Base-by-base conservation (phyloP, 2,888 invertebrate species). In the Oasisia sp. region DNA sequence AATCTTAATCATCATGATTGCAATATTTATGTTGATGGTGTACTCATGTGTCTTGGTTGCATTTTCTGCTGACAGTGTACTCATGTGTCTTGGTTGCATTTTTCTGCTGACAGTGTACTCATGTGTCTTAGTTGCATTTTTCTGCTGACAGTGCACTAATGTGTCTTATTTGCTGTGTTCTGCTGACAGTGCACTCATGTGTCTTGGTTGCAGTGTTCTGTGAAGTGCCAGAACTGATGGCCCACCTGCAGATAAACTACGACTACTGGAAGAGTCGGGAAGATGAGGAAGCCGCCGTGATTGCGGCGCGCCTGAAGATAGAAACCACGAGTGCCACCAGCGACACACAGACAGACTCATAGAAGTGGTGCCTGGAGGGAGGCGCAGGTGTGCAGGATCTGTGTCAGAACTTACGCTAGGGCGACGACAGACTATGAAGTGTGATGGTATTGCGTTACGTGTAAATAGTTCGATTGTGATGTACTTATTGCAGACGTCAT, bases 221-320 rank as follows among this genome's bases (percentile, higher is more conserved):
- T 95, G 98, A 99, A 96, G 98, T 99, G 97, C 99, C 99, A 0
- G 98, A 99, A 96, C 97, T 99, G 94, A 97, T 99, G 94, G 97
- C 97, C 27, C 97, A 98, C 96, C 98, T 99, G 97, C 97, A 98
- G 94, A 97, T 97, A 95, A 99, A 99, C 97, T 98, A 99, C 97
- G 97, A 98, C 92, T 98, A 98, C 96, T 99, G 99, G 99, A 98
- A 98, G 95, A 98, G 98, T 38, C 94, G 94, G 91, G 93, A 94
- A 91, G 92, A 93, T 32, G 91, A 74, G 9, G 90, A 91, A 74
- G 91, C 89, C n/a, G 50, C 11, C 50, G 91, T 74, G 74, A 74
- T 74, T 74, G 74, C 74, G 14, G 74, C 14, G n/a, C 74, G 27
- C 19, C 74, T 27, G 19, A 74, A 74, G 74, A 74, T 19, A 74